These are phyloP conservation scores for Oligia fasciuncula DNA, from an alignment of 2,888 invertebrate genomes.

Conservation along the genomic window DNA sequence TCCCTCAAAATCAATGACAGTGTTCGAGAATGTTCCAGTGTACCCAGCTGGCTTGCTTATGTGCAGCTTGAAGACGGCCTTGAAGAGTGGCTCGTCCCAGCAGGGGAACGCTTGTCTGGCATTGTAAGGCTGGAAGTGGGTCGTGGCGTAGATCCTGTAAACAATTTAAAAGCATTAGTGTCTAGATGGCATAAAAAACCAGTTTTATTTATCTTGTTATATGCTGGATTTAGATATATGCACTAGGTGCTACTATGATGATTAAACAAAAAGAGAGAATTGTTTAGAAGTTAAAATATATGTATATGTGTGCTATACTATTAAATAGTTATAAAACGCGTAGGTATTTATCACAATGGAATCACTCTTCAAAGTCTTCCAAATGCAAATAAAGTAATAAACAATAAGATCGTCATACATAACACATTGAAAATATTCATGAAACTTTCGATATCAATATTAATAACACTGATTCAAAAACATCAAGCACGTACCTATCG, in stretches of 20 bases:
- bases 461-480: neutral
- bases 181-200: too few species aligned
- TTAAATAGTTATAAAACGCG: neutral
- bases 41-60: constrained; percentile 90
- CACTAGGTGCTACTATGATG: too few species aligned
- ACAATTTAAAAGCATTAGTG: neutral
- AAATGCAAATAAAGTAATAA: neutral
- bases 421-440: neutral
- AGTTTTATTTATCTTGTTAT: too few species aligned
- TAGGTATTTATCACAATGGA: too few species aligned
- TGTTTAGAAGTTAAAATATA: too few species aligned
- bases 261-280: neutral
- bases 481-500: constrained; percentile 74
- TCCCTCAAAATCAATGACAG: constrained; percentile 80
- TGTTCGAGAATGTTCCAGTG: constrained; percentile 90
- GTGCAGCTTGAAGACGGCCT: constrained; percentile 93
- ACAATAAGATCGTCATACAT: neutral
- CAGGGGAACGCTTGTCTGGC: constrained; percentile 96
- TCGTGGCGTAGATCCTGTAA: constrained; percentile 89
- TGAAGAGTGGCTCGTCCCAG: constrained; percentile 95
- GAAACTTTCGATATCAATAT: neutral
- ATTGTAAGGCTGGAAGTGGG: constrained; percentile 95
- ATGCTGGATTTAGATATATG: neutral
- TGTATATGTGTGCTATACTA: too few species aligned
- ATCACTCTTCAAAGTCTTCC: neutral